Evolutionary conservation across 2,797 vertebrate species (phyloP), one percentile per base, ranked within the genome.

Genomic region (Danio aesculapii): DNA sequence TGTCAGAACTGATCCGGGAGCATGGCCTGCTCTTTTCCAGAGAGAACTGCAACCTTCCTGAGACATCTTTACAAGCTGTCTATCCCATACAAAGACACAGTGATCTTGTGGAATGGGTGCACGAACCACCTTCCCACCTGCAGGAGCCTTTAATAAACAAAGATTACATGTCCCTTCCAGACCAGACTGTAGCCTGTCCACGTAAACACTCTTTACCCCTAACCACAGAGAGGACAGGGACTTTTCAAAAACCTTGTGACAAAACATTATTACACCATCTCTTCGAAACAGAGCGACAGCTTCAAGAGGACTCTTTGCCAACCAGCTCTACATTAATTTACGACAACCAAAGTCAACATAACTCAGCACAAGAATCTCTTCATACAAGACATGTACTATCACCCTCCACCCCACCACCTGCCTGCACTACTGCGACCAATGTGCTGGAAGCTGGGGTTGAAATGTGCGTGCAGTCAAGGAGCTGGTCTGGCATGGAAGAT

Each of bases 141-240:
- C 50, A 62, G n/a, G 83, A 82, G 14, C 67, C 77, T 61, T 47
- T 68, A 46, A 63, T 55, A 9, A 75, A 52, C 41, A 57, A 46
- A 8, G 30, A 83, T 17, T 21, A 5, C 6, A 46, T 44, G 30
- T 14, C 44, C 8, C 46, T 50, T 30, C 16, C 53, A 12, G n/a
- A 79, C n/a, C 89, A 88, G 21, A 81, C 87, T 0, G 70, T 58
- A 16, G 83, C 89, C 14, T 93, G 92, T 83, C 79, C 90, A 53
- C 91, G 90, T 16, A 92, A 94, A 85, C 86, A 93, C 75, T 93
- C 93, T 1, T 82, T 93, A 86, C 92, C 92, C 1, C 88, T 93
- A 17, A 92, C 92, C 11, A 44, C 87, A 0, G 89, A 92, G 59
- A 75, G 66, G n/a, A 79, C 41, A 47, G 64, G 21, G 41, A 82